Conservation (phyloP, 2,113 vertebrate genomes). For the Alethe diademata region DNA sequence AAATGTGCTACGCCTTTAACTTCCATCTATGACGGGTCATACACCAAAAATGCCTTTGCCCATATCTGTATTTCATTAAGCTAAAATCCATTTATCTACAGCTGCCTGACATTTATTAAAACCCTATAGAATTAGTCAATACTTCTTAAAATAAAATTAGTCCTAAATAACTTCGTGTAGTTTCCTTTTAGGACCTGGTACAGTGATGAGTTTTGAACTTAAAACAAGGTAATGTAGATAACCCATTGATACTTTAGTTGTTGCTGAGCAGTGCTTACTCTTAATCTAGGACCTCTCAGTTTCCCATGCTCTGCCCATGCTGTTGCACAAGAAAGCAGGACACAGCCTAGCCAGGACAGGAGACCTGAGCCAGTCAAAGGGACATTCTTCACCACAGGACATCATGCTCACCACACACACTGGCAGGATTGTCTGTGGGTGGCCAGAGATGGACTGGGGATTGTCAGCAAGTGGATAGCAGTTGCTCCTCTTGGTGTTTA, state of each 20-base stretch:
- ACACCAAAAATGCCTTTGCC: not conserved
- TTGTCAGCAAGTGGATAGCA: not conserved
- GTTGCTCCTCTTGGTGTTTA: not conserved
- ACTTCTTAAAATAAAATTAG: not conserved
- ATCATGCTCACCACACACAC: not conserved
- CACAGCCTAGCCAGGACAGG: not conserved
- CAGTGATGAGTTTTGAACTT: not conserved
- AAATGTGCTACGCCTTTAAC: not conserved
- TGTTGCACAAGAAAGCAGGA: not conserved
- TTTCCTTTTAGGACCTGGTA: not conserved
- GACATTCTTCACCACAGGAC: not conserved
- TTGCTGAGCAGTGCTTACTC: not conserved
- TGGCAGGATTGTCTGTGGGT: not conserved
- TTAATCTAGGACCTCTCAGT: not conserved
- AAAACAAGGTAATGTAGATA: not conserved
- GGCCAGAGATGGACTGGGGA: not conserved
- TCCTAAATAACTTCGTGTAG: not conserved
- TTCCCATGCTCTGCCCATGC: not conserved
- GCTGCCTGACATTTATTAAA: not conserved
- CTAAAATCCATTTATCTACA: not conserved
- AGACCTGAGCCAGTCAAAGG: not conserved
- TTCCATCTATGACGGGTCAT: not conserved
- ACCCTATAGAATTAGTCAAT: not conserved
- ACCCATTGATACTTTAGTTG: not conserved
- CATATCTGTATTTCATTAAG: not conserved